Base-by-base conservation (phyloP, 2,797 vertebrate species). In the Myotis daubentonii region DNA sequence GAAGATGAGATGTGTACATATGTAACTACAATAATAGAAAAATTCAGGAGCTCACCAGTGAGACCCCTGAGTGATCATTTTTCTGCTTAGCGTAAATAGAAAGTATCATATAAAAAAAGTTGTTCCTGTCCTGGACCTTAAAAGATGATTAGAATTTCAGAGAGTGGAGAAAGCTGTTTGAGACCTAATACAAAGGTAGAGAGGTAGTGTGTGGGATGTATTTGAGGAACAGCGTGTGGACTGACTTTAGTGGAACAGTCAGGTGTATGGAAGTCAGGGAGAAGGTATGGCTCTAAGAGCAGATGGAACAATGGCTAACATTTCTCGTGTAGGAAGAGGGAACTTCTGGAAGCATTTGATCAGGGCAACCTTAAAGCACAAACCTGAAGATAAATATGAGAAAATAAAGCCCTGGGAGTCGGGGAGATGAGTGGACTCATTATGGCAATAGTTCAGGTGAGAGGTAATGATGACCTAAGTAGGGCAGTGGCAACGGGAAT, bases 401-500 rank as follows among this genome's bases (percentile, higher is more conserved):
- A 85, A 93, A 96, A 90, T 76, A 51, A 88, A 88, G 75, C 65
- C 33, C 66, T 89, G 72, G 80, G 91, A 91, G n/a, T 85, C 85
- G 36, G 44, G 89, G 79, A 94, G 33, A 95, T 55, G 90, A 71
- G 78, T 23, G 38, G 55, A 87, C 70, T 49, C 41, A 1, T 81
- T 87, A 13, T 60, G 51, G 78, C 90, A 90, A 85, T 72, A 70
- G 78, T 93, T 93, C 94, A 91, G 92, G 94, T 94, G 89, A 97
- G 81, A 92, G 78, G 82, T 84, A 93, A 88, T 92, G 79, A 91
- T 74, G 89, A 41, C 76, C 96, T 68, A 82, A 96, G 93, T 93
- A 94, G 94, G 94, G 66, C 93, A 97, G 87, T 23, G 9, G 93
- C 85, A 38, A 57, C 30, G 87, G 93, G 93, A 97, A 95, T 68